Conservation (phyloP, 2,888 invertebrate genomes). For the Caprella mutica region DNA sequence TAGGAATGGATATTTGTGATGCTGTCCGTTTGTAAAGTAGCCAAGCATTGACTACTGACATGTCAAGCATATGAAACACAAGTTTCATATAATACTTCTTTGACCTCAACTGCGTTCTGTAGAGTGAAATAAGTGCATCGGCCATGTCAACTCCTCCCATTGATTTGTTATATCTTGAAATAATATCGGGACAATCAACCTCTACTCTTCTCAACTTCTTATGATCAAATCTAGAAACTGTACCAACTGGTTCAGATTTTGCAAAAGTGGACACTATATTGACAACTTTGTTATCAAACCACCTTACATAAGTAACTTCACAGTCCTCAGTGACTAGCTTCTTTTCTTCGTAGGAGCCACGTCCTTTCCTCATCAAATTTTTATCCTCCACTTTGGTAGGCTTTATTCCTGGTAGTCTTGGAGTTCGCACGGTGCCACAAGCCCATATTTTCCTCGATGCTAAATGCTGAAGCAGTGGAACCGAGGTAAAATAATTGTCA, state of each 20-base stretch:
- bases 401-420: too few relatives aligned
- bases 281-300: background rate
- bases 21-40: background rate
- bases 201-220: background rate
- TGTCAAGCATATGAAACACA: constrained; percentile 1
- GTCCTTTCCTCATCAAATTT: too few relatives aligned
- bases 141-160: constrained; percentile 4
- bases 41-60: constrained; percentile 2
- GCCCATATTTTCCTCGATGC: too few relatives aligned
- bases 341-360: too few relatives aligned
- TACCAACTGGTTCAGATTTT: background rate
- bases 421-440: too few relatives aligned
- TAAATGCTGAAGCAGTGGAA: too few relatives aligned
- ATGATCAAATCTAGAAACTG: background rate
- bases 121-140: background rate
- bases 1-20: background rate
- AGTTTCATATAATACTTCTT: background rate
- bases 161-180: background rate
- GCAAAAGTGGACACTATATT: constrained; percentile 9
- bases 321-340: too few relatives aligned
- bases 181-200: background rate
- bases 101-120: background rate
- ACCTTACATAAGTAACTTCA: background rate
- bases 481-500: too few relatives aligned
- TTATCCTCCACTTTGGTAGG: too few relatives aligned